Base-by-base conservation (phyloP, 2,888 invertebrate species). In the Camptogramma bilineatum region DNA sequence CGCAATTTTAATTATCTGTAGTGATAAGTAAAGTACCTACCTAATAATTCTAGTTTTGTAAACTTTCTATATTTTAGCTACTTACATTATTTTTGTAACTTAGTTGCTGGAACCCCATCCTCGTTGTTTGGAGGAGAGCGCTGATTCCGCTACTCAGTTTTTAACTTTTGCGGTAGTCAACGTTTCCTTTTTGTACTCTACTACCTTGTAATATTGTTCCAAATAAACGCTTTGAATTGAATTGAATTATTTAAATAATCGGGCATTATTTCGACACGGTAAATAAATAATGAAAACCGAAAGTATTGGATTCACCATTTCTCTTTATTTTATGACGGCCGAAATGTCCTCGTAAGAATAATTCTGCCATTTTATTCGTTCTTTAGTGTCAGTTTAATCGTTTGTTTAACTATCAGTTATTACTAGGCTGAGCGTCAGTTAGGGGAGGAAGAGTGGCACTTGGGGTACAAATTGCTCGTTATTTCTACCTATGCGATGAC, bases 231-330 rank as follows among this genome's bases (percentile, higher is more conserved):
- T 28, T 3, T 28, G 28, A 28, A 28, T 5, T n/a, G n/a, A n/a
- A n/a, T 13, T 13, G 13, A 10, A 39, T 13, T 10, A 39, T 39
- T 13, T 13, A 1, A 10, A 42, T 13, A 44, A 44, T 4, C 16
- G 17, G 17, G 17, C 8, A 13, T 46, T 57, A 57, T 39, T 50
- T 51, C 56, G 68, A 56, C 63, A 71, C 65, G 64, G 68, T 62
- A 48, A 54, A 62, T 69, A 68, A 68, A 68, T 69, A 55, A 62
- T 61, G 62, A 69, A 71, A 71, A 69, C 63, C 24, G 67, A 69
- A 71, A 68, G 64, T 69, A 56, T 50, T 66, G 56, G 62, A 10
- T 55, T 48, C 51, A 28, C 54, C 56, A 58, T 59, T 59, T 54
- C 58, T 53, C 51, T 62, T 47, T 24, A 61, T 56, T 63, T 57